Conservation (phyloP, 2,113 vertebrate species). For the Lepisosteus oculatus region DNA sequence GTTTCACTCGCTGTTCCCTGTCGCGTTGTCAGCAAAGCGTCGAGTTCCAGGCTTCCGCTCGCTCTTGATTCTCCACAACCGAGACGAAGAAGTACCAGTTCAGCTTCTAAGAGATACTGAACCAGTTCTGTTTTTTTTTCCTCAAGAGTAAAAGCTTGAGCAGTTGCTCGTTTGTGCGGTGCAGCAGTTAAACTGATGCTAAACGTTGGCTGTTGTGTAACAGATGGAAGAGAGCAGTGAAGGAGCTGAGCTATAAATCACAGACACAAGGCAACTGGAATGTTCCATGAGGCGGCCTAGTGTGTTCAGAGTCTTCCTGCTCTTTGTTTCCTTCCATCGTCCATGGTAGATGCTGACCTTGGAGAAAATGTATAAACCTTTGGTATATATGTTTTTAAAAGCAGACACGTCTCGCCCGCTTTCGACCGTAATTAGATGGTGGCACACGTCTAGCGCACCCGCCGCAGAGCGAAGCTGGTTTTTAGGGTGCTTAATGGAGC, state of each 20-base stretch:
- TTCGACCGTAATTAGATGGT: background rate
- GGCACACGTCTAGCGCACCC: too few species aligned
- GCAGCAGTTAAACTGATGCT: background rate
- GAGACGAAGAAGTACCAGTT: too few species aligned
- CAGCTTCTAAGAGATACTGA: too few species aligned
- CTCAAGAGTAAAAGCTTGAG: too few species aligned
- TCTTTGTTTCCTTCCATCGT: background rate
- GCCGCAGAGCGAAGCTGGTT: too few species aligned
- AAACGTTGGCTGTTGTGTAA: background rate
- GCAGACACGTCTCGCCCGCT: background rate
- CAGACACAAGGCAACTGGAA: background rate
- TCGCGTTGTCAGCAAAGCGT: too few species aligned
- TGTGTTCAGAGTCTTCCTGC: background rate
- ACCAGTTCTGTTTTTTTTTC: too few species aligned
- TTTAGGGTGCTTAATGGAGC: too few species aligned
- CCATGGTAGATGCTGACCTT: background rate
- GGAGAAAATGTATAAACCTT: background rate
- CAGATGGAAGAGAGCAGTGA: background rate
- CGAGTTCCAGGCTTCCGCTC: too few species aligned
- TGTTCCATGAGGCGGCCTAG: background rate
- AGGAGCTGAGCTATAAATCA: background rate
- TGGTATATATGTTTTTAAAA: too few species aligned
- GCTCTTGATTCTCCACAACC: too few species aligned
- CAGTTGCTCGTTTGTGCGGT: background rate
- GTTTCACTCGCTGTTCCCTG: too few species aligned